Percentiles rank a stretch among this genome's conserved stretches.
Conservation (phyloP, 1,140 invertebrate genomes). For the Drosophila setifemur region DNA sequence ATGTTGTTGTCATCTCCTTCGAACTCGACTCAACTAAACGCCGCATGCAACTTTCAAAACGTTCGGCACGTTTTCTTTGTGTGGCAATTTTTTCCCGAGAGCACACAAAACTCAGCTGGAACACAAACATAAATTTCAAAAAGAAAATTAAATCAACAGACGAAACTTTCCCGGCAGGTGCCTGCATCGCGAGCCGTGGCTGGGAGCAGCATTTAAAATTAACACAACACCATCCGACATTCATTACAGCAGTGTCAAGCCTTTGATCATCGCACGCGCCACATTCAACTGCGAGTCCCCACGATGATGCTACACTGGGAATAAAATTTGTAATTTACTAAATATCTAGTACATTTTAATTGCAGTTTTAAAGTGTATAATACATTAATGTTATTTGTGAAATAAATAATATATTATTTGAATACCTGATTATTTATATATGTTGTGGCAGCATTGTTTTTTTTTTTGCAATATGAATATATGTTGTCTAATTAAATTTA, state of each 20-base stretch:
- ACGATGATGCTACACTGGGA: neutral
- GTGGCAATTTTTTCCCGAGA: conserved; percentile 48
- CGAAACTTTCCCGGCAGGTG: conserved; percentile 39
- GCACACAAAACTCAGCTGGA: conserved; percentile 13
- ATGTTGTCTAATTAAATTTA: too few relatives aligned
- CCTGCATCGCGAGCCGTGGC: conserved; percentile 9
- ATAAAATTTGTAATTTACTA: neutral
- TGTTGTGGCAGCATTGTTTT: too few relatives aligned
- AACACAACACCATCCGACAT: conserved; percentile 59
- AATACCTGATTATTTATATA: too few relatives aligned
- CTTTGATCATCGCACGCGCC: conserved; percentile 60
- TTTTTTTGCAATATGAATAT: too few relatives aligned
- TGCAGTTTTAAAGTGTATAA: neutral
- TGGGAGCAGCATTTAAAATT: conserved; percentile 54
- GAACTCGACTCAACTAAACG: conserved; percentile 1
- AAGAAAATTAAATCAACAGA: conserved; percentile 58
- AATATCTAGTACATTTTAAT: neutral
- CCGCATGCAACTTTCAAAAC: conserved; percentile 66
- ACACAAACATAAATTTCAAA: conserved; percentile 42
- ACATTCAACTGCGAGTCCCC: neutral
- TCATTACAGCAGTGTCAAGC: conserved; percentile 51
- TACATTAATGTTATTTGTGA: too few relatives aligned
- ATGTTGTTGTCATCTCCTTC: conserved; percentile 4
- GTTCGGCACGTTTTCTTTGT: conserved; percentile 65
- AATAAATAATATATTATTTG: too few relatives aligned